phyloP scores from a whole-genome alignment of 2,888 invertebrate species.

The Xiphydria camelus region DNA sequence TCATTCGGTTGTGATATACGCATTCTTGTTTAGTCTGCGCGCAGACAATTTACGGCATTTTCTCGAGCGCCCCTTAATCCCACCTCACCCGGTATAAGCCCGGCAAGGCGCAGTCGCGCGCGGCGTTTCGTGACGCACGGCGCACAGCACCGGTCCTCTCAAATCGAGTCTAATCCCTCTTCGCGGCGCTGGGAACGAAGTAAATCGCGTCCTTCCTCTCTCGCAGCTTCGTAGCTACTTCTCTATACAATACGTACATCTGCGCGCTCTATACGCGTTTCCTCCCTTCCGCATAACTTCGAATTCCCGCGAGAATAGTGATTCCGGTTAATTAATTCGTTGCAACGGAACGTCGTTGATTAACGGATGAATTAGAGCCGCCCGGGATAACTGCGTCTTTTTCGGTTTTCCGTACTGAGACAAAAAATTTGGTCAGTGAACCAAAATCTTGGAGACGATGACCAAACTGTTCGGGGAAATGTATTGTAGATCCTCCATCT shows the following conservation, averaged over 20 bases:
- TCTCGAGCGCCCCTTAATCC: conserved; percentile 36
- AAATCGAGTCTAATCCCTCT: conserved; percentile 31
- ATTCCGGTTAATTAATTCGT: conserved; percentile 6
- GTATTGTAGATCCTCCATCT: too few species aligned
- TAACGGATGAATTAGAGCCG: too few species aligned
- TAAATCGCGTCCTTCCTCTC: background rate
- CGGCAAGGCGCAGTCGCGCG: conserved; percentile 19
- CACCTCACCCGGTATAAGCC: conserved; percentile 21
- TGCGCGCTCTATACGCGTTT: background rate
- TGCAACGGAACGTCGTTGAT: conserved; percentile 9
- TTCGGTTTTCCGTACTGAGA: too few species aligned
- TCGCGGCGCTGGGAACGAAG: conserved; percentile 3
- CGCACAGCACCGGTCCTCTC: conserved; percentile 26
- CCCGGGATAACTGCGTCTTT: too few species aligned
- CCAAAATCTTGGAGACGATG: too few species aligned
- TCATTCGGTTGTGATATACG: conserved; percentile 8
- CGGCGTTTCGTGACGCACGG: conserved; percentile 33
- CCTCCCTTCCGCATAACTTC: conserved; percentile 1
- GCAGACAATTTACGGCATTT: conserved; percentile 43
- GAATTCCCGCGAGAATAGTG: conserved; percentile 2
- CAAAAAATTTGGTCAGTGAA: too few species aligned
- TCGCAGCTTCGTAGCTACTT: background rate
- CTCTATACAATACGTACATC: background rate
- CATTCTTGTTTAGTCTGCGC: conserved; percentile 33
- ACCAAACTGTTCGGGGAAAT: too few species aligned